Base-by-base conservation (phyloP, 2,888 invertebrate genomes). In the Diabrotica balteata region DNA sequence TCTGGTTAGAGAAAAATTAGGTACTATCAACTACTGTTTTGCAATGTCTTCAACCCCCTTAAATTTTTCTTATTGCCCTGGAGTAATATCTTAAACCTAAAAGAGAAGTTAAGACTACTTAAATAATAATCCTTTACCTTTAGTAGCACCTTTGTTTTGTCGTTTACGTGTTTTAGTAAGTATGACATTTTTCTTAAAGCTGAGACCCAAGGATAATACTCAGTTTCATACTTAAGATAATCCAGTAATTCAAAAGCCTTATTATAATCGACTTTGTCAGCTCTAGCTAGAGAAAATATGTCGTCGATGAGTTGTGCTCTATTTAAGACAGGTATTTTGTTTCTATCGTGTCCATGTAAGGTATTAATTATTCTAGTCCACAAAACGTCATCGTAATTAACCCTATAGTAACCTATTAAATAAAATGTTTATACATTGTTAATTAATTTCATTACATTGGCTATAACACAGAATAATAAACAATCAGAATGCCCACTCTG, bases 291-390 rank as follows among this genome's bases (percentile, higher is more conserved):
- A 82, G 90, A 90, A 74, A 92, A 86, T 1, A 91, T 86, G 81
- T 97, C 96, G 77, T 96, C 92, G 8, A 96, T 88, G 46, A 91
- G 87, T 86, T 88, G 93, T 7, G 93, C 93, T 75, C 91, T 86
- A 81, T 93, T 93, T n/a, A 90, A 81, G 52, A 88, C 87, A 70
- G 90, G 87, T 62, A 94, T 90, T 0, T 67, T 79, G 1, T 72
- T 70, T 52, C 87, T 86, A 51, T 69, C 46, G 3, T 77, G 79
- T 9, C 83, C 81, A 2, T 87, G 80, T 32, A 86, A 86, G 3
- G 82, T 66, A 6, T 79, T 78, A 32, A 32, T 32, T 51, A 89
- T 86, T 49, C 85, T 81, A 1, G 84, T 71, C 90, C 90, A 91
- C 0, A 88, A 86, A 59, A 82, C 82, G 0, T 79, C 77, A 73